Evolutionary conservation across 1,140 invertebrate genomes (phyloP).

Genomic region (Leptoteleia sp.): DNA sequence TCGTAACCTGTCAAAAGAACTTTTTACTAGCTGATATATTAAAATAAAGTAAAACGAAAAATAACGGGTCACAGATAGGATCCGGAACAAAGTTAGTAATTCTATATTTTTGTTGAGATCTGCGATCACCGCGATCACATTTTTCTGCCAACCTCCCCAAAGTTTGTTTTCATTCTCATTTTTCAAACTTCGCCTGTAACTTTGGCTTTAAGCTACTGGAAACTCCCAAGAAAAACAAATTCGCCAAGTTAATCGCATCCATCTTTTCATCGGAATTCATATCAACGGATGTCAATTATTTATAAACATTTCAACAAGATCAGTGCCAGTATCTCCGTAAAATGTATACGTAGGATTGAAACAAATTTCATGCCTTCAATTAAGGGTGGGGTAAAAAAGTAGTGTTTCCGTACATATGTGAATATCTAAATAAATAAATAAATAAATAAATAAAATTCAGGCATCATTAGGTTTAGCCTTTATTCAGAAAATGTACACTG

Average conservation of each 20-base stretch:
- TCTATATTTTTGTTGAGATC: conserved; percentile 52
- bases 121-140: conserved; percentile 44
- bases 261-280: conserved; percentile 31
- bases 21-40: conserved; percentile 35
- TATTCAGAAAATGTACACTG: too few species aligned
- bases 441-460: too few species aligned
- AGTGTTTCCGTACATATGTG: too few species aligned
- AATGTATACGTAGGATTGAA: too few species aligned
- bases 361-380: too few species aligned
- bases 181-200: conserved; percentile 40
- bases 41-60: conserved; percentile 40
- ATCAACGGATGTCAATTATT: conserved; percentile 43
- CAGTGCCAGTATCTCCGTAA: too few species aligned
- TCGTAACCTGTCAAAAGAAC: conserved; percentile 47
- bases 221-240: conserved; percentile 45
- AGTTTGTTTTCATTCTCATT: conserved; percentile 49
- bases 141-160: conserved; percentile 31
- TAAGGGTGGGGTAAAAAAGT: too few species aligned
- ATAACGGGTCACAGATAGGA: conserved; percentile 41
- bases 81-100: conserved; percentile 41
- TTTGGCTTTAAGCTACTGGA: conserved; percentile 16
- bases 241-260: conserved; percentile 33
- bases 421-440: too few species aligned
- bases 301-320: too few species aligned
- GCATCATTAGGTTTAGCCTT: too few species aligned